Evolutionary conservation across 2,888 invertebrate species (phyloP).

Genomic region (Coremacera marginata): DNA sequence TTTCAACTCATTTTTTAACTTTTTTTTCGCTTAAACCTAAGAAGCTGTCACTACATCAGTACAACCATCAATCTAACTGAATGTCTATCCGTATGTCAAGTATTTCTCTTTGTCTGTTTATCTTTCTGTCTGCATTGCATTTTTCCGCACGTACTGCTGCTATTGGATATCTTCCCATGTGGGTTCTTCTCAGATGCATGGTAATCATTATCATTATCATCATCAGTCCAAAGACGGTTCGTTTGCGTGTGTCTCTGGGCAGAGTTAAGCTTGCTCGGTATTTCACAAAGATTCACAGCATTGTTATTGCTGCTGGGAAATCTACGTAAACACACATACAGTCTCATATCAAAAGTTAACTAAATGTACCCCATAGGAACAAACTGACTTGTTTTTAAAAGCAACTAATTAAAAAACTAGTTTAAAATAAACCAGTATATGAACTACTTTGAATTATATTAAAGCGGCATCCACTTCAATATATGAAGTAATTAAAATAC

Average conservation of each 20-base stretch:
- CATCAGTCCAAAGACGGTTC: not conserved
- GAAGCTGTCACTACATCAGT: not conserved
- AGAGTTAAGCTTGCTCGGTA: constrained; percentile 17
- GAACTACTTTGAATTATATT: no score
- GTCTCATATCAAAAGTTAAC: not conserved
- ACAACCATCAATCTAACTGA: not conserved
- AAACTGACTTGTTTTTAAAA: no score
- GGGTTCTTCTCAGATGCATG: not conserved
- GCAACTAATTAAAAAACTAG: no score
- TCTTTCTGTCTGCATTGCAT: not conserved
- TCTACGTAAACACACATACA: not conserved
- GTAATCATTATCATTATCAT: not conserved
- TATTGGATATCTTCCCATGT: not conserved
- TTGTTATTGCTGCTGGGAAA: not conserved
- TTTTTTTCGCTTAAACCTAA: not conserved
- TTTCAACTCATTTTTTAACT: not conserved
- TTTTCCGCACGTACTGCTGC: not conserved
- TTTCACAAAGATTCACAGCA: constrained; percentile 12
- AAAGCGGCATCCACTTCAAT: no score
- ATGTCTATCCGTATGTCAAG: not conserved
- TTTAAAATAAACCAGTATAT: no score
- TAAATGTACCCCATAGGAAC: no score
- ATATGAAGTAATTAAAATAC: no score
- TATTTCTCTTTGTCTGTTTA: not conserved
- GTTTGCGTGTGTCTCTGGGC: constrained; percentile 3